Evolutionary conservation across 2,888 invertebrate genomes (phyloP), one percentile per base, ranked within the genome.

Genomic region (Dryobotodes eremita): DNA sequence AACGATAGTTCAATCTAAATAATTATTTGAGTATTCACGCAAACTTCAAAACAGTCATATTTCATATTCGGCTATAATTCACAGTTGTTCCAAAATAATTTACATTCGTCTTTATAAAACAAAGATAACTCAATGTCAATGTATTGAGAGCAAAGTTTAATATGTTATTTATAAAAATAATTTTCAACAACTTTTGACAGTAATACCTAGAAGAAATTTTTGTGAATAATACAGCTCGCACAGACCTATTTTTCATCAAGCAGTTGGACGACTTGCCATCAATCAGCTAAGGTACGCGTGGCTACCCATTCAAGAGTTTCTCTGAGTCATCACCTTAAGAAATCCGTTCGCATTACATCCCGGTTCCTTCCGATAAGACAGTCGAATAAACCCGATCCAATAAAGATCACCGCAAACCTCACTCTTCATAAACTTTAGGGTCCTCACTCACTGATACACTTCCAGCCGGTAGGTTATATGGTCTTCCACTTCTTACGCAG

Each of bases 301-400:
- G 23, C 15, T 15, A 31, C 10, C 8, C 50, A 10, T 50, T 77
- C 10, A n/a, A 77, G 50, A 46, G 69, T n/a, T 53, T n/a, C 31
- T 42, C 77, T 64, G 64, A 48, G 46, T 53, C 46, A 66, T 61
- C 76, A 57, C 15, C 15, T 61, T 10, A 26, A 46, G 55, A 20
- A 31, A 57, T 42, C 62, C 61, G 17, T 71, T 53, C 42, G 36
- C 42, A 50, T 66, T 61, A 55, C 61, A 50, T 64, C 20, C 36
- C 66, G 46, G 71, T 2, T 62, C 53, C 26, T 6, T 31, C 23
- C 61, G 80, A 83, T 83, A 80, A 75, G 26, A 62, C 17, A 36
- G 11, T 17, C 36, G 46, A 84, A 76, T 84, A 83, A 83, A 84
- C 57, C 48, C 70, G 66, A 84, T 71, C 77, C 77, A 83, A 80